Conservation (phyloP, 2,797 vertebrate species). For the Poecilia gillii region DNA sequence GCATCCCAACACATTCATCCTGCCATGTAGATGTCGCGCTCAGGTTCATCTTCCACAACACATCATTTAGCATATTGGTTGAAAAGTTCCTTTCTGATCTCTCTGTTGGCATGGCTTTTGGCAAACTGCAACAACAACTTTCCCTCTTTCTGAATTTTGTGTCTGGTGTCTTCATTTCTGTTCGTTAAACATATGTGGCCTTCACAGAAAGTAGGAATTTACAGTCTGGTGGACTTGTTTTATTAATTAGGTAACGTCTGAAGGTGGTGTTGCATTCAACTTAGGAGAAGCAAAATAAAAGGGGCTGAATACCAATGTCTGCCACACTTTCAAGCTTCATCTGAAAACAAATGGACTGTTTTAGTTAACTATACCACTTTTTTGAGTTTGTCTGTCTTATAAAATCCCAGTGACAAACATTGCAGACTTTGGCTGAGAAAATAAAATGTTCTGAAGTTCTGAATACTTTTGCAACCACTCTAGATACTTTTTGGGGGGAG, state of each 20-base stretch:
- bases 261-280: neutral
- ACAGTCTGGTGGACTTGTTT: neutral
- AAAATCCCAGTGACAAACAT: neutral
- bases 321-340: neutral
- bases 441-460: neutral
- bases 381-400: neutral
- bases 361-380: neutral
- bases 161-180: neutral
- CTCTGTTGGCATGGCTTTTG: neutral
- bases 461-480: neutral
- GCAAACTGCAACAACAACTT: neutral
- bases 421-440: neutral
- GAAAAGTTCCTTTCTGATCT: neutral
- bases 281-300: neutral
- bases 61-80: neutral
- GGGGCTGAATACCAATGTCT: neutral
- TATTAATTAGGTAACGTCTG: neutral
- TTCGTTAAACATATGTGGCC: neutral
- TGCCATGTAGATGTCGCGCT: neutral
- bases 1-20: neutral
- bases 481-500: neutral
- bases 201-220: neutral
- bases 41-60: neutral
- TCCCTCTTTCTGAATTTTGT: neutral
- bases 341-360: neutral